Base-by-base conservation (phyloP, 1,140 invertebrate species). In the Tachypleus tridentatus region DNA sequence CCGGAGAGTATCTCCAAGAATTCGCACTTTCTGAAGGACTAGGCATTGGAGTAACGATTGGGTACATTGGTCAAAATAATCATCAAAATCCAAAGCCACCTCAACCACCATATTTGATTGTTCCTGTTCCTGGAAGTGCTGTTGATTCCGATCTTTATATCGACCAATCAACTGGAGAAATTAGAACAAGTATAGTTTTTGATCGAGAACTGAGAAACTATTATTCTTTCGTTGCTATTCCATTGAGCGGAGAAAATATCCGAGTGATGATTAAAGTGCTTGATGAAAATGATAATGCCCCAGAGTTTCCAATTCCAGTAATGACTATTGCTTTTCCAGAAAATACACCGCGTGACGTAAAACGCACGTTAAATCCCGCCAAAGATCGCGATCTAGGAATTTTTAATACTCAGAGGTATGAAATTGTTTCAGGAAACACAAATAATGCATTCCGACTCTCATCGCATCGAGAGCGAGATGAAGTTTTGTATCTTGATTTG, bases 201-300 rank as follows among this genome's bases (percentile, higher is more conserved):
- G 96, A 99, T 77, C 84, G 95, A 56, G 96, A 98, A 75, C 85
- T 83, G 51, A 80, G 88, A 48, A 82, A 86, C 8, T 88, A 87
- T 9, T 96, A 97, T 73, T 89, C 87, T 10, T 80, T 97, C 61
- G 88, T 96, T 4, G 93, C 91, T 0, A 87, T 97, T 66, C 89
- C 91, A 0, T 82, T 87, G 4, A 89, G 84, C 69, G 88, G 88
- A 3, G 84, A 88, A 69, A 89, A 89, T 73, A 85, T 95, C 56
- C 83, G 88, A 52, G 88, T 98, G 1, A 80, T 89, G 8, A 87
- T 99, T 58, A 85, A 86, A 61, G 91, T 99, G 0, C 80, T 87
- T n/a, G 96, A 98, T 77, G 93, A 94, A 73, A 99, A 99, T 74
- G 96, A 99, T 78, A 97, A 98, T 79, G 85, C 91, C 5, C 96